Percentiles rank a stretch among this genome's conserved stretches.
phyloP scores from a whole-genome alignment of 2,888 invertebrate species.

The Nomada flava region DNA sequence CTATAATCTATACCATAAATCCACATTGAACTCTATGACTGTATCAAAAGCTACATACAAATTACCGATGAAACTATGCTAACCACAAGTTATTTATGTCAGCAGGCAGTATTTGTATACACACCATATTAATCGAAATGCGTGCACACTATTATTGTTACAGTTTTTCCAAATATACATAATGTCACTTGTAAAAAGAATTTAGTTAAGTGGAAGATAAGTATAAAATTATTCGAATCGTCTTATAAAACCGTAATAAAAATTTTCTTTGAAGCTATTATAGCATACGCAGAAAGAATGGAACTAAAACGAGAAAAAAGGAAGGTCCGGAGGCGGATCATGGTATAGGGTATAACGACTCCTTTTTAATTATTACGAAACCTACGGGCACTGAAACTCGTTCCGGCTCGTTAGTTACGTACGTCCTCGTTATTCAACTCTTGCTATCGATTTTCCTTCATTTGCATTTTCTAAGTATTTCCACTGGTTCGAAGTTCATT shows the following conservation, averaged over 20 bases:
- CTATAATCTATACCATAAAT: no score
- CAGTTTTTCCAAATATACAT: no score
- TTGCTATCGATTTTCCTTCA: conserved; percentile 38
- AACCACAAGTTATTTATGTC: no score
- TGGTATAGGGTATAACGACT: conserved; percentile 12
- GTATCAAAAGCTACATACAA: no score
- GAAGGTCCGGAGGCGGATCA: conserved; percentile 43
- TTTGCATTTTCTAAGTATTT: conserved; percentile 8
- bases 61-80: no score
- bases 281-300: background rate
- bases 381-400: conserved; percentile 42
- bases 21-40: no score
- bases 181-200: background rate
- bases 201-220: background rate
- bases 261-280: conserved; percentile 10
- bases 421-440: conserved; percentile 48
- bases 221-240: background rate
- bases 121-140: no score
- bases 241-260: background rate
- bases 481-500: background rate
- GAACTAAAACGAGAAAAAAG: conserved; percentile 19
- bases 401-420: conserved; percentile 53
- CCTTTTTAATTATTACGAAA: conserved; percentile 60
- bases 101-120: no score
- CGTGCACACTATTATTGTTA: no score